Percentiles rank a stretch among this genome's conserved stretches.
Evolutionary conservation across 2,888 invertebrate species (phyloP).

Genomic region (Pristionchus arcanus): DNA sequence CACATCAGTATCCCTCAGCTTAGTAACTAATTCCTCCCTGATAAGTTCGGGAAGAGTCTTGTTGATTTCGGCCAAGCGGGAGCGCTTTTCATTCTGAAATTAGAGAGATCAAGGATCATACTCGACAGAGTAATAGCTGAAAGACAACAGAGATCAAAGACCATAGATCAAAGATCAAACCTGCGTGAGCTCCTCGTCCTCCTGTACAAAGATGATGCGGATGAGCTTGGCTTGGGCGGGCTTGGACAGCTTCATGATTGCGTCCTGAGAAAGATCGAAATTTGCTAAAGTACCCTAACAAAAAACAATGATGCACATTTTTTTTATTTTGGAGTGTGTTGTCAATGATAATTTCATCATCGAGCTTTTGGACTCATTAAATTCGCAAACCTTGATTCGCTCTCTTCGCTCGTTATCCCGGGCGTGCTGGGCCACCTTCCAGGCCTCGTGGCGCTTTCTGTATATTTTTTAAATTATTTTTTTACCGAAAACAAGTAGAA

Average conservation of each 20-base stretch:
- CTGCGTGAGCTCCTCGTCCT: constrained; percentile 52
- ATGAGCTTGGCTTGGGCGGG: constrained; percentile 54
- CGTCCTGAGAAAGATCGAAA: constrained; percentile 24
- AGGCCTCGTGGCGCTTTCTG: constrained; percentile 50
- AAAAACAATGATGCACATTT: neutral
- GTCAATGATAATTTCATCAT: too few relatives aligned
- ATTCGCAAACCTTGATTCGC: constrained; percentile 12
- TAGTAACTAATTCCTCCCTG: constrained; percentile 23
- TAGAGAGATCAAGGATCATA: neutral
- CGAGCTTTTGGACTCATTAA: neutral
- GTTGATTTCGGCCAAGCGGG: constrained; percentile 25
- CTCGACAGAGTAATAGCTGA: neutral
- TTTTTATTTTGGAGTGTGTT: too few relatives aligned
- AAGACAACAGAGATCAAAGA: constrained; percentile 6
- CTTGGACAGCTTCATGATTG: constrained; percentile 48
- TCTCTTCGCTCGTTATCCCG: constrained; percentile 48
- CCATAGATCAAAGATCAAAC: constrained; percentile 39
- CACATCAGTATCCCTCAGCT: constrained; percentile 35
- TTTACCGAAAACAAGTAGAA: neutral
- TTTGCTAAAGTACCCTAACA: neutral
- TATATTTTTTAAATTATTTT: neutral
- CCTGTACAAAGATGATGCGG: constrained; percentile 51
- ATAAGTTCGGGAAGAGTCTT: constrained; percentile 26
- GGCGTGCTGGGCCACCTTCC: constrained; percentile 45
- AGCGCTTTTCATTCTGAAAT: constrained; percentile 49